Percentiles rank a stretch among this genome's conserved stretches.
These are phyloP conservation scores for Amphiduros pacificus DNA, from an alignment of 2,888 invertebrate genomes.

Conservation along the genomic window DNA sequence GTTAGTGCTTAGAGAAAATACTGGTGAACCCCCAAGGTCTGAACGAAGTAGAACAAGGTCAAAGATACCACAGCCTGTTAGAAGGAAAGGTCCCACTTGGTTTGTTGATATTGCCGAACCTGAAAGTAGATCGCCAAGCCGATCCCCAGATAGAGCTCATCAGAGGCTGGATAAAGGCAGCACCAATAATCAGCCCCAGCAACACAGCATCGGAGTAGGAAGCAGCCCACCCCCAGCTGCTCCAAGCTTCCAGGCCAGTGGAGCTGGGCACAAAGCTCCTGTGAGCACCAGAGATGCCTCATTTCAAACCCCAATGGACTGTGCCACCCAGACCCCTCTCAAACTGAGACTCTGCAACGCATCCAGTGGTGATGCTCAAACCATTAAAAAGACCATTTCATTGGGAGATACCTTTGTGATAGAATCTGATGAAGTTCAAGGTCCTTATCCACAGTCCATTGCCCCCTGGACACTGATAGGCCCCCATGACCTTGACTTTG, in stretches of 20 bases:
- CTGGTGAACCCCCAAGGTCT: background rate
- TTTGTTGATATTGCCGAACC: no score
- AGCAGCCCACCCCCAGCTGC: background rate
- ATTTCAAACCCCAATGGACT: background rate
- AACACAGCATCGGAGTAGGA: background rate
- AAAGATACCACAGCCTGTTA: no score
- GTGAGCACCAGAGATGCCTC: background rate
- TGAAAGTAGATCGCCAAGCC: background rate
- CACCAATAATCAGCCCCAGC: background rate
- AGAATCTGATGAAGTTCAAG: conserved; percentile 1
- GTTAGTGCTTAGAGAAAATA: background rate
- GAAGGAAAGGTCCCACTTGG: no score
- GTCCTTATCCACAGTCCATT: background rate
- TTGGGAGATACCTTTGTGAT: conserved; percentile 17
- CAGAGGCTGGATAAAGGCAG: background rate
- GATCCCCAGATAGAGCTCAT: no score
- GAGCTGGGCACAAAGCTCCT: no score
- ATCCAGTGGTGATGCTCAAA: background rate
- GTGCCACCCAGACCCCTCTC: conserved; percentile 21
- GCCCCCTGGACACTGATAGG: conserved; percentile 15
- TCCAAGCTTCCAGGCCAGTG: no score
- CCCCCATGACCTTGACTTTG: conserved; percentile 11
- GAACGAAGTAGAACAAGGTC: background rate
- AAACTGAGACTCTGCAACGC: background rate
- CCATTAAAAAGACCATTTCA: background rate